Percentiles rank a stretch among this genome's conserved stretches.
Conservation (phyloP, 2,888 invertebrate species). For the Oscheius sp. region DNA sequence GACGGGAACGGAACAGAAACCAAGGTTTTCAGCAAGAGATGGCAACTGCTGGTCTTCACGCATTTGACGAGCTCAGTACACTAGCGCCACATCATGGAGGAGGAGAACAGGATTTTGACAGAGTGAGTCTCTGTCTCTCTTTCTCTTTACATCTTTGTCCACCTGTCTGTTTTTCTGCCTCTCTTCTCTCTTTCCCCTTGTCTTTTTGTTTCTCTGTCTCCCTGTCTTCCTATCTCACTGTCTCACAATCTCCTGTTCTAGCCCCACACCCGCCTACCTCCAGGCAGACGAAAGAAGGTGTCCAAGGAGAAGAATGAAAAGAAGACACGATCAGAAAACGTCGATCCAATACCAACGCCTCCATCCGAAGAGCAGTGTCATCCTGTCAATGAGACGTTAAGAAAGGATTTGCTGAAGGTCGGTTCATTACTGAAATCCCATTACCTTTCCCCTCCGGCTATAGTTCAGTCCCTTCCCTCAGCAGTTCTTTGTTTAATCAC, state of each 20-base stretch:
- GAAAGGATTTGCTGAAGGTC: conserved; percentile 65
- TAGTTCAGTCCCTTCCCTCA: too few relatives aligned
- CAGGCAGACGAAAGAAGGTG: conserved; percentile 9
- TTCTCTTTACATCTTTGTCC: not conserved
- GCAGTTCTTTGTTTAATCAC: too few relatives aligned
- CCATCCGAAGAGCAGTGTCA: conserved; percentile 46
- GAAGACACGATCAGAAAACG: not conserved
- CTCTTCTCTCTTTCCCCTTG: not conserved
- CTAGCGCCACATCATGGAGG: conserved; percentile 8
- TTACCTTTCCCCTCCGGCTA: too few relatives aligned
- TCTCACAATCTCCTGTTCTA: not conserved
- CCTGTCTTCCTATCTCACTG: not conserved
- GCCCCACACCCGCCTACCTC: conserved; percentile 2
- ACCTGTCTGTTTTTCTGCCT: not conserved
- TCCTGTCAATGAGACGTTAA: conserved; percentile 61
- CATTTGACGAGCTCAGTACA: not conserved
- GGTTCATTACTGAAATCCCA: not conserved
- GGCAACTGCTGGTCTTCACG: not conserved
- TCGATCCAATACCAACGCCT: not conserved
- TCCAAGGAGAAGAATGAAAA: not conserved
- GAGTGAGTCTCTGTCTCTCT: conserved; percentile 11
- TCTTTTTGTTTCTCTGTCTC: too few relatives aligned
- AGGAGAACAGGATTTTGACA: conserved; percentile 13
- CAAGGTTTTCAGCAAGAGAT: not conserved
- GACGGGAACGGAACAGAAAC: not conserved